Base-by-base conservation (phyloP, 2,113 vertebrate species). In the Atractosteus spatula region DNA sequence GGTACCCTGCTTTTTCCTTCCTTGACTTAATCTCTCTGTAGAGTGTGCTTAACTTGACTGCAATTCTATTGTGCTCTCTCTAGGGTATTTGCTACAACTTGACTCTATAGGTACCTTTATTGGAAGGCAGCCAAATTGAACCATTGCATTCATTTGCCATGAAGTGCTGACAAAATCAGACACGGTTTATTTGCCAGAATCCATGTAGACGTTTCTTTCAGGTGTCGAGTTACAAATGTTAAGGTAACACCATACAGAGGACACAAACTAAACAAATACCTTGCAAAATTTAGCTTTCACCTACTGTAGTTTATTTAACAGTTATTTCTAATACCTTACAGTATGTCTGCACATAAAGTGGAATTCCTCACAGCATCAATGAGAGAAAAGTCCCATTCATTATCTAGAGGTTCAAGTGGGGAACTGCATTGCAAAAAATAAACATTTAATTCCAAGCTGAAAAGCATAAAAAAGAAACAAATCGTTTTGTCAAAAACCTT, bases 241-340 rank as follows among this genome's bases (percentile, higher is more conserved):
- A 41, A 42, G 2, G 14, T 29, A 7, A 29, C 17, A 42, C 13
- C 62, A 8, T 43, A 29, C 8, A 29, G n/a, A 16, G 8, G 17
- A 63, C 2, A 8, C 7, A 63, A 29, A 63, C 16, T 13, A 44
- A 42, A 66, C 3, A 45, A 66, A 16, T 12, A 45, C 43, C 13
- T 7, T 14, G 44, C 0, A 69, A 55, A 0, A 12, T 29, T 17
- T 16, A 62, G 7, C 42, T 43, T 29, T 14, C 43, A 8, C 45
- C 64, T 11, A 66, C 43, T 47, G 64, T 14, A 66, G 7, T 47
- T 66, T 66, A 66, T 66, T 45, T 66, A 16, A 11, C 12, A 44
- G 4, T 8, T 2, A 42, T 66, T 66, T 29, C 2, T 2, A 8
- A 45, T 66, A 45, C 43, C 43, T 66, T 29, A 29, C n/a, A 47